Evolutionary conservation across 2,113 vertebrate species (phyloP), one percentile per base, ranked within the genome.

Genomic region (Marmota flaviventris): DNA sequence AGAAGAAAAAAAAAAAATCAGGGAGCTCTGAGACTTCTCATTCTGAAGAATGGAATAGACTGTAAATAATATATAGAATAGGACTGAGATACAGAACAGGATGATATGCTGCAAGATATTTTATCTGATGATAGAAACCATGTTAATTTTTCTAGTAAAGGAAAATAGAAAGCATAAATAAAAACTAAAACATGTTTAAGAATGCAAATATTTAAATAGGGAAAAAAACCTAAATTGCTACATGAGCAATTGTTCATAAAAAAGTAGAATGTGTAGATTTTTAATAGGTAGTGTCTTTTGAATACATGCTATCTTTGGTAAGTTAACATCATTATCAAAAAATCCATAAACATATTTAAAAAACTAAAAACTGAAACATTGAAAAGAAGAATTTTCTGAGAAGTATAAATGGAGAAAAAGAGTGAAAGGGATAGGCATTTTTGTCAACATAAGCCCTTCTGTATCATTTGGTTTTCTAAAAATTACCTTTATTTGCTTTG

Each of bases 171-270:
- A 11, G 0, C 8, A 51, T 85, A n/a, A 82, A 7, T 39, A 67
- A 92, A 95, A 88, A 72, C 34, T 39, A 89, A 97, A 91, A 39
- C 42, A 69, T 76, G 61, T 32, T 65, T 25, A 77, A 72, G 34
- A 61, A 88, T 63, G 13, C 81, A 48, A 63, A 84, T 87, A 92
- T 37, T 72, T 84, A 73, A 65, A 61, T 4, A 48, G 25, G 25
- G 34, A 78, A 67, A 92, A 39, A 32, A 39, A 32, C 1, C 32
- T 81, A 29, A 87, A 72, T 65, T 39, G 16, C 18, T 79, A 27
- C 25, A 58, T 27, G 16, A 61, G 9, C 51, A 61, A 79, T 32
- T 61, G 7, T 34, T 2, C 58, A 20, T 53, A 72, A 25, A n/a
- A 95, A 79, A 85, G 8, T 45, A 90, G 10, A 81, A 70, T 16